These are phyloP conservation scores for Entelurus aequoreus DNA, from an alignment of 2,113 vertebrate species.

Conservation along the genomic window DNA sequence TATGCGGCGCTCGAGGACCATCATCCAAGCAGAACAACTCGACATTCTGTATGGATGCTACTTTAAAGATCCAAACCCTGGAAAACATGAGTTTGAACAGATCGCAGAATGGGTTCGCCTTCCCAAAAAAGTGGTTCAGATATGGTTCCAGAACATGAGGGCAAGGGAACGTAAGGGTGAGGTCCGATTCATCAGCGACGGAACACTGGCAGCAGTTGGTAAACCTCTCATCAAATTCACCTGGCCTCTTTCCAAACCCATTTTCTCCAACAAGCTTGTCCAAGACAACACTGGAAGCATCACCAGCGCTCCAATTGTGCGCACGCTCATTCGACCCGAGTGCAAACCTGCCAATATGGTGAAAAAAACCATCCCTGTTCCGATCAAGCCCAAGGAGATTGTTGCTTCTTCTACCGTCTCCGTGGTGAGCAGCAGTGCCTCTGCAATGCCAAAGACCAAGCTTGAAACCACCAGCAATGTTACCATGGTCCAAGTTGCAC, in stretches of 20 bases:
- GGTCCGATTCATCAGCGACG: conserved; percentile 78
- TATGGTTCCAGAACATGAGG: conserved; percentile 94
- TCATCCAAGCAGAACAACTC: conserved; percentile 87
- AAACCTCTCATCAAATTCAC: conserved; percentile 78
- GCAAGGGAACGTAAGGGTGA: conserved; percentile 87
- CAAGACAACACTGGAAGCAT: conserved; percentile 60
- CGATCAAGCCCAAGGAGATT: conserved; percentile 65
- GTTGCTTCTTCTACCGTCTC: conserved; percentile 42
- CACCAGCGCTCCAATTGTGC: conserved; percentile 55
- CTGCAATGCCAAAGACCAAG: conserved; percentile 68
- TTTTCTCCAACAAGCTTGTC: conserved; percentile 61
- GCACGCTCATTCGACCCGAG: conserved; percentile 57
- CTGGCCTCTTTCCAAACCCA: conserved; percentile 68
- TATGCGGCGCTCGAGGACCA: conserved; percentile 82
- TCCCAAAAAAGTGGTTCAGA: conserved; percentile 89
- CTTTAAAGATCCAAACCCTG: conserved; percentile 87
- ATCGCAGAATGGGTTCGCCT: conserved; percentile 88
- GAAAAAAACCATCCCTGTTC: conserved; percentile 55
- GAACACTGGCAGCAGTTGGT: conserved; percentile 72
- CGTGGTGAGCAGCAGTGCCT: conserved; percentile 43
- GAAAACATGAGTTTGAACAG: conserved; percentile 86
- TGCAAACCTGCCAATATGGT: conserved; percentile 42
- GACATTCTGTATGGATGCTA: conserved; percentile 89
- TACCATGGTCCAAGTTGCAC: conserved; percentile 67
- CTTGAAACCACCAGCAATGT: conserved; percentile 61